Evolutionary conservation across 2,888 invertebrate species (phyloP).

Genomic region (Patella pellucida): DNA sequence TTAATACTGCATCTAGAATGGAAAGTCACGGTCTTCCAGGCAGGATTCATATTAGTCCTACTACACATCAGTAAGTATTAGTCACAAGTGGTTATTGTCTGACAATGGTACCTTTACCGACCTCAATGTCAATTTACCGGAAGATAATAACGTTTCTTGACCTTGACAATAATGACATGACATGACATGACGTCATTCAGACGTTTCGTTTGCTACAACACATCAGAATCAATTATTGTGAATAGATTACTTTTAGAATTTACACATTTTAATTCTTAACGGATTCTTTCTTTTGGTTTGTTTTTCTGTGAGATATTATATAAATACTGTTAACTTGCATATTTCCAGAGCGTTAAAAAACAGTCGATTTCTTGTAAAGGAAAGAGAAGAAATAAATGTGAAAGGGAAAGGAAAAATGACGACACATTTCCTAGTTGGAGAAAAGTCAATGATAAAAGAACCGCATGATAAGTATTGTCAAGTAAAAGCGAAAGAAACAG

Average conservation of each 20-base stretch:
- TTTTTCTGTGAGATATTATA: too few species aligned
- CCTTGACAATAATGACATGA: neutral
- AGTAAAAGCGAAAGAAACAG: neutral
- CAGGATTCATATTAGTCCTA: constrained; percentile 52
- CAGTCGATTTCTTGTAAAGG: constrained; percentile 33
- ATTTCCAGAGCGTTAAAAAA: constrained; percentile 30
- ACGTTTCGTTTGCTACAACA: too few species aligned
- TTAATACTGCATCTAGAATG: constrained; percentile 61
- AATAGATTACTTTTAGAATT: too few species aligned
- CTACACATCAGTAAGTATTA: constrained; percentile 43
- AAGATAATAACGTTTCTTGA: neutral
- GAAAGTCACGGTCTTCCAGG: constrained; percentile 61
- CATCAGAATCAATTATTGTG: too few species aligned
- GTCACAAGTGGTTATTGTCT: neutral
- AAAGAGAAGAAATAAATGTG: constrained; percentile 48
- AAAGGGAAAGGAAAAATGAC: constrained; percentile 57
- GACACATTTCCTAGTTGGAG: constrained; percentile 53
- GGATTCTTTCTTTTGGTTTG: too few species aligned
- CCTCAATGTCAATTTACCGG: neutral
- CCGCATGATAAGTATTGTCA: constrained; percentile 44
- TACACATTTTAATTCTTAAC: too few species aligned
- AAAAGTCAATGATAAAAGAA: constrained; percentile 30
- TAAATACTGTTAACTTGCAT: too few species aligned
- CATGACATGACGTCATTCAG: too few species aligned
- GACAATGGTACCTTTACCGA: neutral